phyloP scores from a whole-genome alignment of 2,888 invertebrate genomes.

The Clunio marinus region DNA sequence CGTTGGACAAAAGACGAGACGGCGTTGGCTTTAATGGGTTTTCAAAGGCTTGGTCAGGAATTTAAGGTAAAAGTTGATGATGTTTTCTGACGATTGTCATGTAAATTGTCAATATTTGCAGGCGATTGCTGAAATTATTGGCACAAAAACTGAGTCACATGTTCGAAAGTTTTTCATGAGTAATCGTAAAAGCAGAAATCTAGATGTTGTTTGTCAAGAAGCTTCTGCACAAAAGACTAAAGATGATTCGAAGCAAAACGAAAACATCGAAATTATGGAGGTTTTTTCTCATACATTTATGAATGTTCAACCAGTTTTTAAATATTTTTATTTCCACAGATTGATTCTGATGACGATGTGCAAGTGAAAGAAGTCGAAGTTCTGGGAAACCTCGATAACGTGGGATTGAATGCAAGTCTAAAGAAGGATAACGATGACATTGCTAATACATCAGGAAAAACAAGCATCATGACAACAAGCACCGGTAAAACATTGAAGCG shows the following conservation, averaged over 20 bases:
- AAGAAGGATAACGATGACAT: not conserved
- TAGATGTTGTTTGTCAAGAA: conserved; percentile 63
- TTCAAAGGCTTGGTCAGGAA: conserved; percentile 76
- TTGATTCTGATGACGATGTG: conserved; percentile 23
- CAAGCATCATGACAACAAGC: conserved; percentile 36
- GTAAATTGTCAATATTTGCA: conserved; percentile 58
- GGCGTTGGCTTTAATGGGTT: conserved; percentile 84
- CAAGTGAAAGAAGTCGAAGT: not conserved
- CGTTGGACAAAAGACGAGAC: conserved; percentile 93
- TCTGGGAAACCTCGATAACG: conserved; percentile 13
- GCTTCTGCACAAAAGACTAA: conserved; percentile 49
- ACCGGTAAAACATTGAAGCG: conserved; percentile 22
- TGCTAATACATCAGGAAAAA: conserved; percentile 10
- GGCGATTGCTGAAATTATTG: conserved; percentile 90
- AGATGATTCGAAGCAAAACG: conserved; percentile 40
- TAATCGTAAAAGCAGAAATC: conserved; percentile 81
- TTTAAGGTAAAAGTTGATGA: conserved; percentile 63
- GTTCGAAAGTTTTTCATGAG: conserved; percentile 88
- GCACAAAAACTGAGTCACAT: conserved; percentile 92
- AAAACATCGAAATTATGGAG: conserved; percentile 43
- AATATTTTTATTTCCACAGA: not conserved
- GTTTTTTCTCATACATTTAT: conserved; percentile 41
- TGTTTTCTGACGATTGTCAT: not conserved
- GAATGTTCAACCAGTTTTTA: not conserved
- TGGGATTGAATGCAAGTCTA: not conserved